phyloP scores from a whole-genome alignment of 2,113 vertebrate species.

The Accipiter cooperii region DNA sequence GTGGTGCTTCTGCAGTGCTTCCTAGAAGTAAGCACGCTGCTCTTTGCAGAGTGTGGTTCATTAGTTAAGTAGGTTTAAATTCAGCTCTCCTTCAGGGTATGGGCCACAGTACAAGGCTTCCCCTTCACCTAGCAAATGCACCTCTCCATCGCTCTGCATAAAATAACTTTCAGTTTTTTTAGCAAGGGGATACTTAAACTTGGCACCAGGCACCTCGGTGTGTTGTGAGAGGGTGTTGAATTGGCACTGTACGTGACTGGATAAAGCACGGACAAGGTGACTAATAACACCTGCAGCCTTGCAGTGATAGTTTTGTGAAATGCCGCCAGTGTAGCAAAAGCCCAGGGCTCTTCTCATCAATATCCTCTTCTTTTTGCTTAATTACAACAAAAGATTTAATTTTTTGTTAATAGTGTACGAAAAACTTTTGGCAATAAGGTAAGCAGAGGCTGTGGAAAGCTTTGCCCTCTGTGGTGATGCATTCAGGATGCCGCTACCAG shows the following conservation, averaged over 20 bases:
- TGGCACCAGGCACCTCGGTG: not conserved
- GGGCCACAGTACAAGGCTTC: not conserved
- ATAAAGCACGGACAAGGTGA: not conserved
- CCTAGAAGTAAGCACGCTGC: not conserved
- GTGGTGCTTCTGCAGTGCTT: not conserved
- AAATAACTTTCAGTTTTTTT: not conserved
- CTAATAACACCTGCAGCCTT: not conserved
- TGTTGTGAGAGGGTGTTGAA: not conserved
- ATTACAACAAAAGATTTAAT: not conserved
- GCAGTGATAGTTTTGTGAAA: not conserved
- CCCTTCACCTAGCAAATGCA: rapidly evolving
- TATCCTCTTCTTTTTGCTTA: not conserved
- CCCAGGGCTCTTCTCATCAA: not conserved
- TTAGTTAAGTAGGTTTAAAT: not conserved
- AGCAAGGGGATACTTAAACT: not conserved
- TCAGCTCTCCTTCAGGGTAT: not conserved
- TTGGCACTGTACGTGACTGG: not conserved
- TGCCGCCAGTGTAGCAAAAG: not conserved
- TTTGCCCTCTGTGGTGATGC: not conserved
- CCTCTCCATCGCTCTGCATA: rapidly evolving
- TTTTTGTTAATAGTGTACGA: not conserved
- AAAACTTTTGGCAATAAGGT: not conserved
- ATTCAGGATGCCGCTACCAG: not conserved
- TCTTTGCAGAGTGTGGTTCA: not conserved
- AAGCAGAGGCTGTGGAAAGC: not conserved